Conservation (phyloP, 2,113 vertebrate species). For the Ia io region DNA sequence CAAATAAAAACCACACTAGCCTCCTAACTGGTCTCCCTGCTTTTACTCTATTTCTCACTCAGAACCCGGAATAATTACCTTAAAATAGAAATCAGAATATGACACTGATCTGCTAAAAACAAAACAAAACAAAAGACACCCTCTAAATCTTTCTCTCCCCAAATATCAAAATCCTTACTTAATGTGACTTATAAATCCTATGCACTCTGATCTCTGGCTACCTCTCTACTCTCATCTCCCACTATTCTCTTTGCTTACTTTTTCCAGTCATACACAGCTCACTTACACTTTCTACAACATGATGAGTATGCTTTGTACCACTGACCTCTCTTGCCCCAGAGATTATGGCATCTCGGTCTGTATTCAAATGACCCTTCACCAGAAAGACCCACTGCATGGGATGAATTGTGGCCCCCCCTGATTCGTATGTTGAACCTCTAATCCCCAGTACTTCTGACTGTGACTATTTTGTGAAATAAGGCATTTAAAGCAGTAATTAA, state of each 20-base stretch:
- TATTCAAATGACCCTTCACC: background rate
- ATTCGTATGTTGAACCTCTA: background rate
- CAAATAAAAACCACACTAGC: background rate
- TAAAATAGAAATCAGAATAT: background rate
- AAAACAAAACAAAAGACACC: too few species aligned
- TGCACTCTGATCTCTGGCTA: background rate
- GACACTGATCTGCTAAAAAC: background rate
- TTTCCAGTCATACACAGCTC: background rate
- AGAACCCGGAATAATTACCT: background rate
- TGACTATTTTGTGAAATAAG: background rate
- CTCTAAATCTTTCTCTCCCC: background rate
- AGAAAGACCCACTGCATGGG: background rate
- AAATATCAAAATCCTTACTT: background rate
- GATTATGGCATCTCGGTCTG: background rate
- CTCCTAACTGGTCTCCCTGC: background rate
- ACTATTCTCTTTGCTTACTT: background rate
- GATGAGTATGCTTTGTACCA: background rate
- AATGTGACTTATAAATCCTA: background rate
- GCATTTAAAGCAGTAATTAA: background rate
- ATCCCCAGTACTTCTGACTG: background rate
- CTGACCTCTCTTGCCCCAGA: background rate
- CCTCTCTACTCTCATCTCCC: background rate
- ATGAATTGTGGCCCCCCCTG: background rate
- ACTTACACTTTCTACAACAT: background rate
- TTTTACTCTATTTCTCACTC: background rate